Conservation (phyloP, 2,113 vertebrate genomes). For the Sterna hirundo region DNA sequence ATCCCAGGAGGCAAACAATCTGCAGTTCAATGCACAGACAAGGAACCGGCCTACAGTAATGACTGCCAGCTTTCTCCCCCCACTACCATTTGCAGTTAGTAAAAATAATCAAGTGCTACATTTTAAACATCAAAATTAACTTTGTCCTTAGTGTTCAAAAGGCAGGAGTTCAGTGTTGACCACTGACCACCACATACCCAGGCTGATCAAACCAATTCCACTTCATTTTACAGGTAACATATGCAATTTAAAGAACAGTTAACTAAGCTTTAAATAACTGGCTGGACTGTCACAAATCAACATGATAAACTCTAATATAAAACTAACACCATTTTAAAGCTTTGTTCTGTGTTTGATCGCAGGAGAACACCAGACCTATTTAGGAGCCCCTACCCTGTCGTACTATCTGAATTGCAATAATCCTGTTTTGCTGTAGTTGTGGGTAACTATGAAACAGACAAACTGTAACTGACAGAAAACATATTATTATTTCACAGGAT, state of each 20-base stretch:
- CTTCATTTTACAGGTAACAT: not conserved
- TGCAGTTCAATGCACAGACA: not conserved
- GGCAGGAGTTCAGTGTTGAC: not conserved
- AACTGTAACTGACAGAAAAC: not conserved
- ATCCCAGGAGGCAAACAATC: not conserved
- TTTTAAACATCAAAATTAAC: not conserved
- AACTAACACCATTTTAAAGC: not conserved
- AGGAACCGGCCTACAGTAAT: not conserved
- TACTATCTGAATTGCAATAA: not conserved
- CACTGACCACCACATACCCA: fast-evolving
- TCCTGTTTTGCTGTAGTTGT: not conserved
- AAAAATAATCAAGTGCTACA: not conserved
- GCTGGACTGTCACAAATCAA: not conserved
- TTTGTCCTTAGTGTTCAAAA: not conserved
- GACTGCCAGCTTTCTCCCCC: not conserved
- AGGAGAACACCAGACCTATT: not conserved
- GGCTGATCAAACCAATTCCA: not conserved
- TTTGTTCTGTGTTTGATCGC: not conserved
- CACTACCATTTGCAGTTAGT: fast-evolving
- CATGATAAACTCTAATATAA: not conserved
- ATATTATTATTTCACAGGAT: not conserved
- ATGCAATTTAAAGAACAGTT: not conserved
- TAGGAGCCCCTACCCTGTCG: not conserved
- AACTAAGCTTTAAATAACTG: not conserved
- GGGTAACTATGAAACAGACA: not conserved